Evolutionary conservation across 2,888 invertebrate species (phyloP).

Genomic region (Plagiodera versicolora): DNA sequence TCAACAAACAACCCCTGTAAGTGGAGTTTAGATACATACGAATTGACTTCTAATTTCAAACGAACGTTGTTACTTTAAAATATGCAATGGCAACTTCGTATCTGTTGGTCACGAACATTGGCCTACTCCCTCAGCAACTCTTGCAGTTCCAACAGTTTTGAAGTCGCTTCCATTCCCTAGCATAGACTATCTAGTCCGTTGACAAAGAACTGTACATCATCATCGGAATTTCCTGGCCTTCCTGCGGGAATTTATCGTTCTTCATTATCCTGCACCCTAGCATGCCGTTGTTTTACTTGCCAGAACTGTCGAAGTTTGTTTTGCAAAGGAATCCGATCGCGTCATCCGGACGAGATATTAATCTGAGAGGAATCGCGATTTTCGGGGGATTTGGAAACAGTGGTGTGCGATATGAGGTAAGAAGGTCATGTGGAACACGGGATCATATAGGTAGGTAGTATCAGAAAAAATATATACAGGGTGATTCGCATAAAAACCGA

Average conservation of each 20-base stretch:
- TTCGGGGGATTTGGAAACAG: conserved; percentile 13
- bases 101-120: too few relatives aligned
- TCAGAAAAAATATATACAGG: too few relatives aligned
- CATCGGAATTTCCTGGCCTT: not conserved
- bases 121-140: too few relatives aligned
- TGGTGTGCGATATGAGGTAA: conserved; percentile 7
- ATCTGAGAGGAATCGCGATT: conserved; percentile 26
- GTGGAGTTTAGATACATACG: too few relatives aligned
- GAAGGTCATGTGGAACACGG: not conserved
- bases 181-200: not conserved
- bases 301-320: conserved; percentile 40
- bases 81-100: too few relatives aligned
- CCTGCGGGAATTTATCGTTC: not conserved
- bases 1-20: too few relatives aligned
- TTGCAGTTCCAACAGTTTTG: too few relatives aligned
- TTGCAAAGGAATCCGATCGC: not conserved
- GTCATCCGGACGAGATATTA: conserved; percentile 18
- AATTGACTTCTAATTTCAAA: too few relatives aligned
- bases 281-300: conserved; percentile 43
- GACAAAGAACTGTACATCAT: not conserved
- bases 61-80: too few relatives aligned
- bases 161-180: too few relatives aligned
- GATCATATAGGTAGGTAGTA: too few relatives aligned
- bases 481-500: too few relatives aligned
- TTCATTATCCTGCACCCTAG: not conserved